These are phyloP conservation scores for Cairina moschata DNA, from an alignment of 2,113 vertebrate genomes.

Conservation along the genomic window DNA sequence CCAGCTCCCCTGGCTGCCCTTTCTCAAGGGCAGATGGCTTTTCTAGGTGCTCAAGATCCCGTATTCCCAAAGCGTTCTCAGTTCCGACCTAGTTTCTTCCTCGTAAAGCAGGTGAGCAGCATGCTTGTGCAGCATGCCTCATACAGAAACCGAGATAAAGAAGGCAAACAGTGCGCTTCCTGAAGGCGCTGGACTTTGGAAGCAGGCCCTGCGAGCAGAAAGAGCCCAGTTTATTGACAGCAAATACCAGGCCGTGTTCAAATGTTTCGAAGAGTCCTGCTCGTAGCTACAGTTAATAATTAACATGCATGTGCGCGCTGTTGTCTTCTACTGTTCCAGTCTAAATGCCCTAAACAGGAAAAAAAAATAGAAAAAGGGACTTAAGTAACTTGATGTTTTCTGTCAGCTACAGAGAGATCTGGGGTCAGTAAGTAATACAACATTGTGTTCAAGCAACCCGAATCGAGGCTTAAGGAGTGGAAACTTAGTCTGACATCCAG, in stretches of 20 bases:
- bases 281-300: conserved; percentile 3
- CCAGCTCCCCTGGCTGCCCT: background rate
- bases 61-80: background rate
- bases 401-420: background rate
- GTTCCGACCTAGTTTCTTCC: background rate
- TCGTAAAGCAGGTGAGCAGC: background rate
- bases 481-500: conserved; percentile 1
- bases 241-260: background rate
- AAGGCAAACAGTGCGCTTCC: background rate
- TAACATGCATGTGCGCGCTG: background rate
- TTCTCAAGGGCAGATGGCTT: background rate
- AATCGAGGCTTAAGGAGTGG: background rate
- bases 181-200: conserved; percentile 26
- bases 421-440: rapidly evolving
- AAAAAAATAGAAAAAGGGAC: background rate
- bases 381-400: background rate
- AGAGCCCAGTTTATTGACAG: background rate
- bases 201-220: background rate
- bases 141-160: background rate
- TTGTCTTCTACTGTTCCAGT: background rate
- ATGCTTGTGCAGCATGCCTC: background rate
- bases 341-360: background rate
- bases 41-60: background rate
- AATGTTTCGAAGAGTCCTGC: background rate
- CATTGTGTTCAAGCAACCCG: background rate